A percentile compares a stretch with the other conserved stretches of the same genome.
These are phyloP conservation scores for Atherinomorus stipes DNA, from an alignment of 2,113 vertebrate species.

Conservation along the genomic window DNA sequence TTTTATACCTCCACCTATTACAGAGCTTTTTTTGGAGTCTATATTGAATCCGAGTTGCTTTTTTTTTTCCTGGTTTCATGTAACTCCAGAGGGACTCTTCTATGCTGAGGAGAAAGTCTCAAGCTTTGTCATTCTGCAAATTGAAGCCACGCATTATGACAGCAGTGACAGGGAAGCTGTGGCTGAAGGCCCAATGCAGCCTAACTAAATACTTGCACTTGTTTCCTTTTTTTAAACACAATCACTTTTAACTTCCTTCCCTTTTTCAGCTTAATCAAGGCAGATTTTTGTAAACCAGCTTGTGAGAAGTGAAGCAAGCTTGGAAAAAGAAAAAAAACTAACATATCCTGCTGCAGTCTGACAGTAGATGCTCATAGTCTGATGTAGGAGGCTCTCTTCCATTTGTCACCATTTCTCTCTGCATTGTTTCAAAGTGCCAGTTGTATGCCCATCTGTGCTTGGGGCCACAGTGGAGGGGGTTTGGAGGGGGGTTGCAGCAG, in stretches of 20 bases:
- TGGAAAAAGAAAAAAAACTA: conserved; percentile 8
- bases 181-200: neutral
- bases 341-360: conserved; percentile 30
- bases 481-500: neutral
- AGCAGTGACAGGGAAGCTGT: neutral
- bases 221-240: conserved; percentile 33
- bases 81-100: neutral
- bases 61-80: neutral
- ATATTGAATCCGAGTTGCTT: neutral
- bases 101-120: neutral
- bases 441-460: conserved; percentile 54
- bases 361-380: conserved; percentile 6
- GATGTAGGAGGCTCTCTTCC: neutral
- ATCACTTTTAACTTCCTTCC: conserved; percentile 23
- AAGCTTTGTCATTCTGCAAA: neutral
- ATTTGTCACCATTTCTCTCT: conserved; percentile 2
- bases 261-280: conserved; percentile 31
- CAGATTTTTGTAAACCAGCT: conserved; percentile 18
- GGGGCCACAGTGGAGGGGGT: conserved; percentile 7
- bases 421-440: conserved; percentile 46
- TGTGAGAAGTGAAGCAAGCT: conserved; percentile 7
- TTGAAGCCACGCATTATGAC: neutral
- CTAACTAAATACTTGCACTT: conserved; percentile 5
- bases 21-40: neutral
- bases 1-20: neutral